A percentile compares a stretch with the other conserved stretches of the same genome.
phyloP scores from a whole-genome alignment of 2,113 vertebrate genomes.

The Dipodomys merriami region DNA sequence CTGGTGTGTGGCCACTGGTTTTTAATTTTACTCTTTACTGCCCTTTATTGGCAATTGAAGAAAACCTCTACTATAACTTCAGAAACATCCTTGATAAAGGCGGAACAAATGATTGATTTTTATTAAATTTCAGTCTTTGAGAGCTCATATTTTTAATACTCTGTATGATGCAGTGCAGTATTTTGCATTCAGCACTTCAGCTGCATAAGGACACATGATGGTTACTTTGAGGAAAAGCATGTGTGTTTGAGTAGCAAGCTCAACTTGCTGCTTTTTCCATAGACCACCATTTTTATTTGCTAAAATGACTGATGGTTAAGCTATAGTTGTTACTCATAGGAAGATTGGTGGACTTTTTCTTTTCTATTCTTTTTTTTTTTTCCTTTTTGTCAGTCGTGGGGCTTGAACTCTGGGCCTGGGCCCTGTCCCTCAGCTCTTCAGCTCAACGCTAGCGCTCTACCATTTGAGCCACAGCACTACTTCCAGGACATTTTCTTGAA shows the following conservation, averaged over 20 bases:
- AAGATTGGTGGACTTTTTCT: constrained; percentile 12
- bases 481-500: constrained; percentile 34
- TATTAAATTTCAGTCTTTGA: constrained; percentile 36
- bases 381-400: too few species aligned
- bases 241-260: neutral
- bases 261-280: neutral
- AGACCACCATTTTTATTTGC: constrained; percentile 23
- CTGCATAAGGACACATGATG: neutral
- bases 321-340: neutral
- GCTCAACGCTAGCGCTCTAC: too few species aligned
- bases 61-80: neutral
- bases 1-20: too few species aligned
- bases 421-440: too few species aligned
- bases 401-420: too few species aligned
- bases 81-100: constrained; percentile 7
- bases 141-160: neutral
- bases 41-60: neutral
- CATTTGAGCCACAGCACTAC: too few species aligned
- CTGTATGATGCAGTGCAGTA: neutral
- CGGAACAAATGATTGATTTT: constrained; percentile 15
- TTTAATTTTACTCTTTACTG: neutral
- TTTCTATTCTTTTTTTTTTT: neutral
- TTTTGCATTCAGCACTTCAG: neutral
- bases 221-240: neutral
- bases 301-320: neutral